These are phyloP conservation scores for Sarcophaga carnaria DNA, from an alignment of 2,888 invertebrate genomes.

Conservation along the genomic window DNA sequence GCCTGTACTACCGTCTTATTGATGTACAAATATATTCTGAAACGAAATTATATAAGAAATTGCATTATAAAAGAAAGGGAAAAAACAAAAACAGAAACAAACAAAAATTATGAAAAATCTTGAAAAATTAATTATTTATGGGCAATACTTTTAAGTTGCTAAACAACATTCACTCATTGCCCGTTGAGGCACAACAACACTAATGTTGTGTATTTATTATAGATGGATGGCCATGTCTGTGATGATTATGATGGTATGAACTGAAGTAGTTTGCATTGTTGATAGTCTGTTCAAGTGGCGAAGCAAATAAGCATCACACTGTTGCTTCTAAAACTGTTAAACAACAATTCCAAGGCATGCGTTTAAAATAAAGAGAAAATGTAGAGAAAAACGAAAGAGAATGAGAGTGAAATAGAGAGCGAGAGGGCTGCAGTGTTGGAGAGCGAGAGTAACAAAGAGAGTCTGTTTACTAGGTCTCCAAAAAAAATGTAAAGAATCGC, in stretches of 20 bases:
- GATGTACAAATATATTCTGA: too few species aligned
- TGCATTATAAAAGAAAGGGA: not conserved
- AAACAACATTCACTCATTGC: not conserved
- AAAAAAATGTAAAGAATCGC: not conserved
- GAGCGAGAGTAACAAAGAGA: not conserved
- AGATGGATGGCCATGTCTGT: not conserved
- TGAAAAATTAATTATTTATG: not conserved
- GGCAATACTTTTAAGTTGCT: not conserved
- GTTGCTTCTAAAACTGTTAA: conserved; percentile 60
- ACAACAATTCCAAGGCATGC: conserved; percentile 67
- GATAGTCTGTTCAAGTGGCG: conserved; percentile 22
- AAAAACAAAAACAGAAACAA: too few species aligned
- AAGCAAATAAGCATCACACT: conserved; percentile 47
- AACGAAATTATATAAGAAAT: not conserved
- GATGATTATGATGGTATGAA: conserved; percentile 11
- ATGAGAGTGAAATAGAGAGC: not conserved
- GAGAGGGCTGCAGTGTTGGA: not conserved
- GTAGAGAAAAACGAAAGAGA: not conserved
- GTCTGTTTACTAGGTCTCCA: not conserved
- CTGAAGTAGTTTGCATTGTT: conserved; percentile 12
- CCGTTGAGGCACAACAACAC: not conserved
- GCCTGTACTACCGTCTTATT: not conserved
- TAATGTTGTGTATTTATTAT: not conserved
- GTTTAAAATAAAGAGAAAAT: conserved; percentile 20
- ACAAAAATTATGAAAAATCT: not conserved